Percentiles rank a stretch among this genome's conserved stretches.
phyloP scores from a whole-genome alignment of 2,113 vertebrate species.

The Xyliphius kryptos region DNA sequence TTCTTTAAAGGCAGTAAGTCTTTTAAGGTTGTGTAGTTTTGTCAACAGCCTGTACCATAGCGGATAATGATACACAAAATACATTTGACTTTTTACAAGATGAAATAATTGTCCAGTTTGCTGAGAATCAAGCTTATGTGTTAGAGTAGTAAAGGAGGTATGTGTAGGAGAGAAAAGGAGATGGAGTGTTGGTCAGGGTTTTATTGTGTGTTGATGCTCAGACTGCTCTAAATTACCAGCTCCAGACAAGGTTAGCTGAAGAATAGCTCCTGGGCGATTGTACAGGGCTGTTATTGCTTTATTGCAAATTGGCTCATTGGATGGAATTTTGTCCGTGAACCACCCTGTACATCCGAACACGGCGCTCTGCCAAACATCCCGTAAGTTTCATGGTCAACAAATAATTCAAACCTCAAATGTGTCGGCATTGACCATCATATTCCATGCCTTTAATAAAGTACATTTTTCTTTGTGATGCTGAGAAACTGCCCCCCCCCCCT shows the following conservation, averaged over 20 bases:
- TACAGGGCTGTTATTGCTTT: neutral
- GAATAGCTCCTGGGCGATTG: slow-evolving; percentile 7
- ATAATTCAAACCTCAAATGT: slow-evolving; percentile 6
- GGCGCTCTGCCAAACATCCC: slow-evolving; percentile 7
- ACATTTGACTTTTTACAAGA: too few relatives aligned
- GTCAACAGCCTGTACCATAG: too few relatives aligned
- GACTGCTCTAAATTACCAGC: slow-evolving; percentile 35
- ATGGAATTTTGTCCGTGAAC: neutral
- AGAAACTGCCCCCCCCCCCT: too few relatives aligned
- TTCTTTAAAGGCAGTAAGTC: too few relatives aligned
- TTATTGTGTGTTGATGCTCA: slow-evolving; percentile 12
- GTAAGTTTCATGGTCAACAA: neutral
- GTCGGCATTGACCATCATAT: neutral
- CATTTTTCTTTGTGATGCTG: too few relatives aligned
- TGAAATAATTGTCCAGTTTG: neutral
- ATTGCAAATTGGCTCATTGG: slow-evolving; percentile 3
- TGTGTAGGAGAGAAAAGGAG: neutral
- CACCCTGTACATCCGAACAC: slow-evolving; percentile 6
- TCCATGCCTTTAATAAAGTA: neutral
- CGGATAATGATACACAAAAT: too few relatives aligned
- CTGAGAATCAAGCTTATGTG: slow-evolving; percentile 7
- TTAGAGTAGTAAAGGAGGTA: slow-evolving; percentile 5
- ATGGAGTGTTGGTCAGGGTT: neutral
- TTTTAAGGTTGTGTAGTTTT: too few relatives aligned
- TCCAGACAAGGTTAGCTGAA: slow-evolving; percentile 37